Evolutionary conservation across 2,113 vertebrate genomes (phyloP).

Genomic region (Amphiprion ocellaris): DNA sequence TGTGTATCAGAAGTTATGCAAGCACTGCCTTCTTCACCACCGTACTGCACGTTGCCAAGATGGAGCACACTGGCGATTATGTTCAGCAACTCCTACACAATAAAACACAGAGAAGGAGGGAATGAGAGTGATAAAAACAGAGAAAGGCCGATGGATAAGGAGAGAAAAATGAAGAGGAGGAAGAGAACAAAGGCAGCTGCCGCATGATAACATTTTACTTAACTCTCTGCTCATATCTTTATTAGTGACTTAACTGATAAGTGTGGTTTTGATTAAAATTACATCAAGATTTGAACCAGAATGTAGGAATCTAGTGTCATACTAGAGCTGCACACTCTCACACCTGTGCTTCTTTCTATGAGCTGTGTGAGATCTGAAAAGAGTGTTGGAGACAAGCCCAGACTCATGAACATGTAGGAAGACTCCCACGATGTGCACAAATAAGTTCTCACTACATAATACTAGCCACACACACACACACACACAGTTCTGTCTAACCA

Average conservation of each 20-base stretch:
- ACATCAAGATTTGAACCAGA: background rate
- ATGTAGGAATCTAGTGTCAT: background rate
- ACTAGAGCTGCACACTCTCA: conserved; percentile 2
- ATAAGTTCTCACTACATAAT: conserved; percentile 44
- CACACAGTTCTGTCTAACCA: conserved; percentile 9
- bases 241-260: conserved; percentile 22
- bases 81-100: conserved; percentile 92
- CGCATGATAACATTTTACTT: background rate
- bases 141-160: background rate
- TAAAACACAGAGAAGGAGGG: background rate
- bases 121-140: background rate
- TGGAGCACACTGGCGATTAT: conserved; percentile 96
- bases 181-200: conserved; percentile 23
- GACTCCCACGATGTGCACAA: conserved; percentile 51
- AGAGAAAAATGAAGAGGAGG: too few relatives aligned
- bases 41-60: conserved; percentile 95
- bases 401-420: conserved; percentile 32
- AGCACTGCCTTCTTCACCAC: conserved; percentile 89
- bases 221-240: conserved; percentile 27
- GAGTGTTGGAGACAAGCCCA: conserved; percentile 44
- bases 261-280: background rate
- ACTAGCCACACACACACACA: conserved; percentile 13
- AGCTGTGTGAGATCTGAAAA: conserved; percentile 31
- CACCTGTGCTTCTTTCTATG: conserved; percentile 45
- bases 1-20: conserved; percentile 95